These are phyloP conservation scores for Lanistes nyassanus DNA, from an alignment of 1,140 invertebrate species.

Conservation along the genomic window DNA sequence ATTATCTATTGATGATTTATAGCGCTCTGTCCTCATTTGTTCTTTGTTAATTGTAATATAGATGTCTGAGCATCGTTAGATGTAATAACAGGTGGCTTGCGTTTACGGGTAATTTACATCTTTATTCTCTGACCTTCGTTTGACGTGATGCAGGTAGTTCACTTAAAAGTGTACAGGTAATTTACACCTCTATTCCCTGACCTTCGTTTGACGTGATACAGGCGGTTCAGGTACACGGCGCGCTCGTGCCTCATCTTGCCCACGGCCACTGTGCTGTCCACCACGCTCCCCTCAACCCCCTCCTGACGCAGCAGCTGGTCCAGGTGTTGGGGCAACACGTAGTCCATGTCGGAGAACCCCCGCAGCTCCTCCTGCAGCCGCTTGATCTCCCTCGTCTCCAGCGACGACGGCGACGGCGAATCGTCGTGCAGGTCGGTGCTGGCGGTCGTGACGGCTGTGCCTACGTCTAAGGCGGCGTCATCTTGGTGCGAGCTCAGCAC, in stretches of 20 bases:
- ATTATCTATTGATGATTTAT: no score
- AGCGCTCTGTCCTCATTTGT: no score
- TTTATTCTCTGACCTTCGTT: no score
- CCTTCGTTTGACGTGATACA: conserved; percentile 23
- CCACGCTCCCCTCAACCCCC: conserved; percentile 12
- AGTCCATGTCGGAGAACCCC: conserved; percentile 18
- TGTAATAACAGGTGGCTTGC: no score
- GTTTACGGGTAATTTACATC: no score
- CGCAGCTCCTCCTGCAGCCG: conserved; percentile 11
- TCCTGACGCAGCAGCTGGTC: conserved; percentile 21
- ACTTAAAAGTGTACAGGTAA: no score
- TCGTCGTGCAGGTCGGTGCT: background rate
- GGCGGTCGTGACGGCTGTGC: background rate
- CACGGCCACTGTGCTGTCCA: conserved; percentile 20
- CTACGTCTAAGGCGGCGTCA: background rate
- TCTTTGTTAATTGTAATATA: no score
- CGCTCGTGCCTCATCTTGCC: conserved; percentile 11
- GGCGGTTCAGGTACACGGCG: conserved; percentile 17
- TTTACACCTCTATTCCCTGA: no score
- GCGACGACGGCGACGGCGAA: background rate
- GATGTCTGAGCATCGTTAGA: no score
- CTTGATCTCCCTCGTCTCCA: background rate
- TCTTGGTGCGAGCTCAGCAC: conserved; percentile 14
- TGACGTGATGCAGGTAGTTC: no score
- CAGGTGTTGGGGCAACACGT: conserved; percentile 23